Base-by-base conservation (phyloP, 1,140 invertebrate genomes). In the Eriosoma lanigerum region DNA sequence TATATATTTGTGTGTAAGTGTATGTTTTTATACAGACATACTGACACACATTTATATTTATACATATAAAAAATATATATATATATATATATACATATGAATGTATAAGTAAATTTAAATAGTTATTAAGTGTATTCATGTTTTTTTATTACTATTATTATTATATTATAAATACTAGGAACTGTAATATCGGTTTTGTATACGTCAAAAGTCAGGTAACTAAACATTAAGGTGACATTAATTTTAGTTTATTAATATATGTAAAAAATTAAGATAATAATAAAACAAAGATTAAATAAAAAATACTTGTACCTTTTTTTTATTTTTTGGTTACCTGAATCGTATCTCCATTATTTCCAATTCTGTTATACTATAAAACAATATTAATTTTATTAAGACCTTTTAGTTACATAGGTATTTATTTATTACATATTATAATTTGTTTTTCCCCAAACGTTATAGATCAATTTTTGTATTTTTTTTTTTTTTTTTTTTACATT, bases 131-230 rank as follows among this genome's bases (percentile, higher is more conserved):
- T n/a, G 75, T 46, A 62, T 78, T 58, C 62, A 56, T 78, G 54
- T 78, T 78, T 78, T 78, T 44, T n/a, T n/a, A n/a, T n/a, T n/a
- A n/a, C n/a, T 78, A 76, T 44, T 76, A 76, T 60, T 58, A 78
- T 78, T 38, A 62, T 78, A 44, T 24, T 44, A 60, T 62, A 62
- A 60, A 60, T 60, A 76, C 6, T 56, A 76, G 54, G 54, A 19
- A 52, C 72, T 52, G 72, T 76, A 54, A 10, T 48, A 26, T 60
- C 54, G 75, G 75, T 78, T 60, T 78, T 78, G 75, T 62, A 78
- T 78, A 78, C 75, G 75, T 78, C 75, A 60, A 78, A 76, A 78
- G 75, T 78, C 75, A 78, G 75, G 75, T 78, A 78, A 78, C 56
- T 60, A 26, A 58, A 78, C 19, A 21, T 62, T 78, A 78, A 78